Conservation (phyloP, 2,113 vertebrate genomes). For the Barnardius zonarius region DNA sequence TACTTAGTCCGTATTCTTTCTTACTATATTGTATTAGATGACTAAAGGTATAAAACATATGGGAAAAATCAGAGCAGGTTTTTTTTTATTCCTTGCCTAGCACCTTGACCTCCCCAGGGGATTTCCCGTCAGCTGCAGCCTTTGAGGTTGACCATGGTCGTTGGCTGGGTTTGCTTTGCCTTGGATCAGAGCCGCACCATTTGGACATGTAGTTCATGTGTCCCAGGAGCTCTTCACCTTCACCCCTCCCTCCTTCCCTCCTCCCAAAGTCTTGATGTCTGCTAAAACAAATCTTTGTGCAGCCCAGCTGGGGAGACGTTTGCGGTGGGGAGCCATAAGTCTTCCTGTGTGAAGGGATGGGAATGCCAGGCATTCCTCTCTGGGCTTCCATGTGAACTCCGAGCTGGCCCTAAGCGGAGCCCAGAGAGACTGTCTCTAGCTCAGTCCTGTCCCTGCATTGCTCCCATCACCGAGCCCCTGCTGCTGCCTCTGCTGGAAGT, state of each 20-base stretch:
- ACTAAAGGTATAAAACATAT: too few relatives aligned
- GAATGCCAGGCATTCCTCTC: neutral
- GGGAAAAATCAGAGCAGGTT: too few relatives aligned
- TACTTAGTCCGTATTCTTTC: too few relatives aligned
- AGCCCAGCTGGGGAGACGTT: neutral
- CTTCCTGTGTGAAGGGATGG: neutral
- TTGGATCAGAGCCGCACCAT: neutral
- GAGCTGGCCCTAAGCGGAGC: neutral
- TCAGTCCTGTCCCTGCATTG: neutral
- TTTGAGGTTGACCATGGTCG: slow-evolving; percentile 14
- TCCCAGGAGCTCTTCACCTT: neutral
- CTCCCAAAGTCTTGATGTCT: neutral
- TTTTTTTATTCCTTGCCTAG: neutral
- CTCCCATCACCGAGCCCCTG: neutral
- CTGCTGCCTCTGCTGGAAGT: slow-evolving; percentile 31
- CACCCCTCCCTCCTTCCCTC: neutral
- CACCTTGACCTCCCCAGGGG: slow-evolving; percentile 58
- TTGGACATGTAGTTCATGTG: neutral
- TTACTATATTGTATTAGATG: too few relatives aligned
- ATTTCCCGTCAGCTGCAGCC: slow-evolving; percentile 39
- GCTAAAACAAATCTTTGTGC: neutral
- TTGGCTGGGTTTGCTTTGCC: slow-evolving; percentile 14
- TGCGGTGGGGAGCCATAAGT: neutral
- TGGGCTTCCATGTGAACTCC: neutral
- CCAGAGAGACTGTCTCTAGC: neutral